These are phyloP conservation scores for Ypsolopha sequella DNA, from an alignment of 2,888 invertebrate species.

Conservation along the genomic window DNA sequence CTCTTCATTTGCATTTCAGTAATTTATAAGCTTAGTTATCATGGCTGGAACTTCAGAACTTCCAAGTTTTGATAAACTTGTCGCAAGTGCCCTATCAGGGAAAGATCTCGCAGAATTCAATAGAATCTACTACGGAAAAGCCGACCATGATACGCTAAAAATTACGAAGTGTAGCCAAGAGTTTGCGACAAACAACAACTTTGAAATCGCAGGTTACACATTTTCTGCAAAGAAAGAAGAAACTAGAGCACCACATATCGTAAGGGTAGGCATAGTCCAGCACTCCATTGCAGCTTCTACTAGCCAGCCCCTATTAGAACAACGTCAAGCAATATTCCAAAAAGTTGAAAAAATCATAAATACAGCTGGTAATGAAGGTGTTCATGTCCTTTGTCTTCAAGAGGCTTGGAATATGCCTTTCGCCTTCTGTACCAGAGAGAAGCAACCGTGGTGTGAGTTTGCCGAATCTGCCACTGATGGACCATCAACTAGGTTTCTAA, in stretches of 20 bases:
- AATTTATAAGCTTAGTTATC: neutral
- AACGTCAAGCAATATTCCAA: slow-evolving; percentile 82
- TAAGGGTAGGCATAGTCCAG: slow-evolving; percentile 90
- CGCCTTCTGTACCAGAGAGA: slow-evolving; percentile 97
- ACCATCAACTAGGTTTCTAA: slow-evolving; percentile 85
- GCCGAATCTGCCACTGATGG: slow-evolving; percentile 92
- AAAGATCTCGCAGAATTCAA: slow-evolving; percentile 75
- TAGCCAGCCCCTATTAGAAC: slow-evolving; percentile 77
- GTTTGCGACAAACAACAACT: slow-evolving; percentile 64
- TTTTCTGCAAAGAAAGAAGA: slow-evolving; percentile 80
- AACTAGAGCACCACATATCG: slow-evolving; percentile 76
- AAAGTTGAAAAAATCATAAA: slow-evolving; percentile 82
- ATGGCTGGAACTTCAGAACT: slow-evolving; percentile 37
- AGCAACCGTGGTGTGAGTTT: slow-evolving; percentile 97
- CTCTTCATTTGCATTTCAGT: no score
- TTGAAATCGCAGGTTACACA: slow-evolving; percentile 83
- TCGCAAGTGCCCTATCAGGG: slow-evolving; percentile 27
- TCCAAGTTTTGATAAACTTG: slow-evolving; percentile 39
- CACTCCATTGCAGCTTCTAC: slow-evolving; percentile 85
- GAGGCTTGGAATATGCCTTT: slow-evolving; percentile 99
- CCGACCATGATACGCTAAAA: slow-evolving; percentile 63
- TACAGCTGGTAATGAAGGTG: slow-evolving; percentile 81
- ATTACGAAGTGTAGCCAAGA: slow-evolving; percentile 56
- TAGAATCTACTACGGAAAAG: slow-evolving; percentile 83
- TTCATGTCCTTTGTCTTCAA: slow-evolving; percentile 94